Percentiles rank a stretch among this genome's conserved stretches.
These are phyloP conservation scores for Myzus persicae DNA, from an alignment of 1,140 invertebrate genomes.

Conservation along the genomic window DNA sequence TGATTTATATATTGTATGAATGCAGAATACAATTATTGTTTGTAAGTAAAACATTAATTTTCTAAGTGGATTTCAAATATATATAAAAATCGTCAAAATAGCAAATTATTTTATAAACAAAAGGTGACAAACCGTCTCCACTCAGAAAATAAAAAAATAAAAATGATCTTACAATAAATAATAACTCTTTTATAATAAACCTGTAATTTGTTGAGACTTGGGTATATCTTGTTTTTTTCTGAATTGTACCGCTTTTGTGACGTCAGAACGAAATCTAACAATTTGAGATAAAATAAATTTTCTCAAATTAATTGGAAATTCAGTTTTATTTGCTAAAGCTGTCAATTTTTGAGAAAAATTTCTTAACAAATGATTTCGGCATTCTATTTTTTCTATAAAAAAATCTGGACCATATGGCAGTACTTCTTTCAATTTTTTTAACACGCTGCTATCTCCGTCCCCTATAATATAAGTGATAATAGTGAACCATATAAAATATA, in stretches of 20 bases:
- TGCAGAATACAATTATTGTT: too few relatives aligned
- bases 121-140: too few relatives aligned
- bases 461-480: too few relatives aligned
- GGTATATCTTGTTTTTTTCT: neutral
- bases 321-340: slow-evolving; percentile 13
- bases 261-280: neutral
- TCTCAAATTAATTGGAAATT: neutral
- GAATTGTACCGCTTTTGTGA: neutral
- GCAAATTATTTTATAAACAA: too few relatives aligned
- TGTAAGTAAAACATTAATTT: too few relatives aligned
- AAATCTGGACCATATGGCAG: neutral
- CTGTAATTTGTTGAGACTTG: neutral
- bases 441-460: slow-evolving; percentile 18
- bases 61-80: too few relatives aligned
- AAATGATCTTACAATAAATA: neutral
- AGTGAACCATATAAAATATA: neutral
- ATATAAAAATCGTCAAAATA: too few relatives aligned
- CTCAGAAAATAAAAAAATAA: neutral
- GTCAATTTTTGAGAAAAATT: neutral
- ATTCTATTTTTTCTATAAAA: neutral
- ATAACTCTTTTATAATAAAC: neutral
- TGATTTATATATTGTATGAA: too few relatives aligned
- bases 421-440: neutral
- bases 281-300: slow-evolving; percentile 6
- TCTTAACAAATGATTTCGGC: neutral